Evolutionary conservation across 2,797 vertebrate species (phyloP).

Genomic region (Scyliorhinus canicula): DNA sequence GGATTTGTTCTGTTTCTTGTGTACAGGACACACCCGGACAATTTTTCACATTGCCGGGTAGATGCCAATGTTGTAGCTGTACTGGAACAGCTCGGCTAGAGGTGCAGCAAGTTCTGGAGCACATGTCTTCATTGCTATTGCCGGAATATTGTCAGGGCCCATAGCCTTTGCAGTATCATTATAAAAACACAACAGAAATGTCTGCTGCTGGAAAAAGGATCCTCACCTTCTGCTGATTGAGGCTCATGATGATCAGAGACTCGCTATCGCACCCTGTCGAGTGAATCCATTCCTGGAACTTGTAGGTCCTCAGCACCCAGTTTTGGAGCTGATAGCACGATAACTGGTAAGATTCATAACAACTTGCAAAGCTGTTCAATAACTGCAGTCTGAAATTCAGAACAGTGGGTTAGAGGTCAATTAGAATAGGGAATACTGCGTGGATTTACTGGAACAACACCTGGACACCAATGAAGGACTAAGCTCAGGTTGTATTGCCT

Average conservation of each 20-base stretch:
- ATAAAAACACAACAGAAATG: neutral
- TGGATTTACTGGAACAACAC: neutral
- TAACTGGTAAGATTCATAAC: neutral
- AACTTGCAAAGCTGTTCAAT: neutral
- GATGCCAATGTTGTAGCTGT: too few relatives aligned
- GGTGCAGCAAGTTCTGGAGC: too few relatives aligned
- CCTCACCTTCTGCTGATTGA: constrained; percentile 12
- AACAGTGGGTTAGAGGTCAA: neutral
- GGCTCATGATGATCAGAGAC: neutral
- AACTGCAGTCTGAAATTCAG: constrained; percentile 7
- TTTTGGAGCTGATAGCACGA: neutral
- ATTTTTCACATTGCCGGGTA: too few relatives aligned
- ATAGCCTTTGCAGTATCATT: too few relatives aligned
- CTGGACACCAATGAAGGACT: neutral
- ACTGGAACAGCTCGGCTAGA: too few relatives aligned
- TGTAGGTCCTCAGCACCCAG: neutral
- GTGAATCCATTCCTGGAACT: constrained; percentile 11
- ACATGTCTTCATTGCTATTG: too few relatives aligned
- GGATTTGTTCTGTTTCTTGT: too few relatives aligned
- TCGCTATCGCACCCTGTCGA: neutral
- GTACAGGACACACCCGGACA: too few relatives aligned
- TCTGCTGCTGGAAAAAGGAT: neutral
- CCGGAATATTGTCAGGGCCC: too few relatives aligned
- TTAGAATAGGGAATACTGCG: neutral
- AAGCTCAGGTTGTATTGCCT: neutral